Evolutionary conservation across 2,113 vertebrate genomes (phyloP), one percentile per base, ranked within the genome.

Genomic region (Argyrosomus japonicus): DNA sequence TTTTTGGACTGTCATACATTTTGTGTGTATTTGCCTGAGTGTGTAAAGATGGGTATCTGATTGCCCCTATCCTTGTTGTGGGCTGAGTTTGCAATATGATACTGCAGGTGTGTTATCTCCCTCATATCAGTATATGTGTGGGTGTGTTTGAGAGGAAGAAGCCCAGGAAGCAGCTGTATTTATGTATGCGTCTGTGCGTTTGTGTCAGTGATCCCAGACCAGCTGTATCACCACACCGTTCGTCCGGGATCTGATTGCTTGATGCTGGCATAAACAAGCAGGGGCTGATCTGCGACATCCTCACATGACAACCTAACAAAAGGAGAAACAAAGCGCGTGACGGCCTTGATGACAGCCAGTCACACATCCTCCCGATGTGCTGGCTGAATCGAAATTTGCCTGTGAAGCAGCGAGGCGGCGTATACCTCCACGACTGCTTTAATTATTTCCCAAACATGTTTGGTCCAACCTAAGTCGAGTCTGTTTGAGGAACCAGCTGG

Each of bases 301-400:
- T 79, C 85, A 50, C 90, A 84, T 75, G 92, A 89, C 91, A 90
- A 88, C 85, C 68, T 3, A 84, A 93, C 90, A 93, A 91, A 93
- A 84, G 88, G 61, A 74, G 71, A 84, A 72, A 89, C 84, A 89
- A 81, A 71, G 81, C 57, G 43, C 3, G 25, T 29, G 77, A 65
- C 58, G 51, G 68, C 79, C 82, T 50, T 7, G 12, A 56, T 19
- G 75, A 85, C 85, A 90, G 87, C 62, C 83, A 73, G 72, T 29
- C 23, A 5, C 72, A 40, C 79, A 13, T 71, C 45, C 57, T 40
- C 75, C 25, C 18, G 4, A 32, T 14, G 57, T 23, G 77, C 67
- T 4, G 51, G 25, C 81, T 71, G 68, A 68, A 77, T 77, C 2
- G 23, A 23, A 3, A 77, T 81, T 81, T 75, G 45, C 81, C 57